Percentiles rank a stretch among this genome's conserved stretches.
These are phyloP conservation scores for Gavialis gangeticus DNA, from an alignment of 2,113 vertebrate genomes.

Conservation along the genomic window DNA sequence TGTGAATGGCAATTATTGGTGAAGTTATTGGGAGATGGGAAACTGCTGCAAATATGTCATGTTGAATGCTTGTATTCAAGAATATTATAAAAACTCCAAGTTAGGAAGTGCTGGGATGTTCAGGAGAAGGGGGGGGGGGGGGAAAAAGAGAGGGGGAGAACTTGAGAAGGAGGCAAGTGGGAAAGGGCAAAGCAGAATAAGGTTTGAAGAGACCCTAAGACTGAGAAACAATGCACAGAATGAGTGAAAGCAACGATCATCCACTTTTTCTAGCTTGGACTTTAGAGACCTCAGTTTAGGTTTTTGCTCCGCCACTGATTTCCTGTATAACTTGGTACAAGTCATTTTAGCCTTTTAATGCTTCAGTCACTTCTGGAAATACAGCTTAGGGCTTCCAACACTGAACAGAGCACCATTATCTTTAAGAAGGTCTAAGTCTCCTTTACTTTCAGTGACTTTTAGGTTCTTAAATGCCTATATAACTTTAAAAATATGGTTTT, in stretches of 20 bases:
- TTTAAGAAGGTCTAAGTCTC: neutral
- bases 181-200: neutral
- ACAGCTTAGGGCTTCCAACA: too few species aligned
- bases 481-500: too few species aligned
- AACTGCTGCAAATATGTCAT: neutral
- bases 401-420: too few species aligned
- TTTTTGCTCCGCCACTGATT: neutral
- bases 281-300: neutral
- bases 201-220: too few species aligned
- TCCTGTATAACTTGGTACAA: neutral
- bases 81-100: neutral
- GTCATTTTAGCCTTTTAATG: neutral
- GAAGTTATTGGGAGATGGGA: neutral
- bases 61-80: neutral
- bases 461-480: neutral
- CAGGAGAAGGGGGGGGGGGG: neutral
- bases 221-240: too few species aligned
- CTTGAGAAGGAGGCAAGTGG: neutral
- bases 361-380: too few species aligned
- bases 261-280: fast-evolving
- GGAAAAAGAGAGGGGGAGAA: neutral
- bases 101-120: neutral
- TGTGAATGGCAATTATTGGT: neutral
- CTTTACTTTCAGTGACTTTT: too few species aligned
- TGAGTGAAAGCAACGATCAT: neutral